phyloP scores from a whole-genome alignment of 2,888 invertebrate species.

The Dryobota labecula region DNA sequence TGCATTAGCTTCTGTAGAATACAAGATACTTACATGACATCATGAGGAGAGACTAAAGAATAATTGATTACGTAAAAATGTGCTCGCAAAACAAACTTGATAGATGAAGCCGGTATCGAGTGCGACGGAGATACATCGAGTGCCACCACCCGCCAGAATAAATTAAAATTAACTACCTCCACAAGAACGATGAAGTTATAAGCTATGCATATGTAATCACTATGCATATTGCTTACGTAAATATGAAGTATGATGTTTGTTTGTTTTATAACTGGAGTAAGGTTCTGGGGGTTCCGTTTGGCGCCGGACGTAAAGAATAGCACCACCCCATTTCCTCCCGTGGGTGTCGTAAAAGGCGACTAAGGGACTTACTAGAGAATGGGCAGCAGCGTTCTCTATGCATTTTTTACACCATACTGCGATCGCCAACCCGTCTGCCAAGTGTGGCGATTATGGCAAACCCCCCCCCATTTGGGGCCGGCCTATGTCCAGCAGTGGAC shows the following conservation, averaged over 20 bases:
- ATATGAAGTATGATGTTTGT: not conserved
- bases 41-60: not conserved
- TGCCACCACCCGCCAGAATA: slow-evolving; percentile 8
- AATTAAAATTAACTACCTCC: slow-evolving; percentile 33
- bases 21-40: not conserved
- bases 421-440: too few relatives aligned
- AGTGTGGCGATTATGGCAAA: too few relatives aligned
- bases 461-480: too few relatives aligned
- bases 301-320: too few relatives aligned
- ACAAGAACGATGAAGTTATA: slow-evolving; percentile 10
- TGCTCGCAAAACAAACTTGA: slow-evolving; percentile 4
- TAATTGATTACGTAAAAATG: not conserved
- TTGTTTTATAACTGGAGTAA: not conserved
- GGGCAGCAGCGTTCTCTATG: too few relatives aligned
- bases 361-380: too few relatives aligned
- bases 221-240: slow-evolving; percentile 17
- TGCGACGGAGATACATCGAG: slow-evolving; percentile 23
- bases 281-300: too few relatives aligned
- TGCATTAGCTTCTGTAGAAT: not conserved
- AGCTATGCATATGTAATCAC: slow-evolving; percentile 25
- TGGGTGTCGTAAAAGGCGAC: too few relatives aligned
- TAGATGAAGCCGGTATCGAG: slow-evolving; percentile 12
- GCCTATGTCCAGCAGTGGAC: too few relatives aligned
- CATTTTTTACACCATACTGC: too few relatives aligned
- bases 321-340: too few relatives aligned